Evolutionary conservation across 2,113 vertebrate genomes (phyloP), one percentile per base, ranked within the genome.

Genomic region (Potamarius usumacintae): DNA sequence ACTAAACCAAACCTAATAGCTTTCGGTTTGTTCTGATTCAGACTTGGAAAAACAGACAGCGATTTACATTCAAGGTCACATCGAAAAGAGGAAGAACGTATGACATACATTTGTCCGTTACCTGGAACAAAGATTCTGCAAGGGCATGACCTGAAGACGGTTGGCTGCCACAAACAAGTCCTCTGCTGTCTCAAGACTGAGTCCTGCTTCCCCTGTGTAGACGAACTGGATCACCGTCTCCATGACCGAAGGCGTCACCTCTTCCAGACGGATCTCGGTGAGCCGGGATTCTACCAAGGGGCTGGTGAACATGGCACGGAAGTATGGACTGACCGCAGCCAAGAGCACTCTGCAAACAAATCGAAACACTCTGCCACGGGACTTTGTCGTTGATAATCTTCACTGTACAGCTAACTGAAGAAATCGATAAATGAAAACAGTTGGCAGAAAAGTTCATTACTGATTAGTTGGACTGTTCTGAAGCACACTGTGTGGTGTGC

Each of bases 231-330:
- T 95, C 81, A 97, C 94, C 0, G 92, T 95, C 88, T 96, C 94
- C 94, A 97, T 95, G 87, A 96, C 93, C 1, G 92, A 94, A 3
- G 96, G 94, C 0, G 95, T 94, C 90, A 96, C 95, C 58, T 97
- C 96, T 89, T 96, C 94, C 85, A 96, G 89, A 22, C 95, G 93
- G 91, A 97, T 96, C 89, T 96, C 96, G 0, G 95, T 94, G 82
- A 95, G 95, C 67, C 95, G 94, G 17, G 95, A 96, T 93, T 97
- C 96, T 5, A 95, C 95, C 89, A 97, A 92, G 0, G 96, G 95
- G 87, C 95, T 96, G 86, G 96, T 96, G 91, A 97, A 97, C 95
- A 96, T 96, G 74, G 95, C 96, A 52, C 94, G 93, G 82, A 97
- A 97, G 87, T 96, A 97, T 0, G 96, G 96, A 74, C 96, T 97